phyloP scores from a whole-genome alignment of 2,113 vertebrate genomes.

The Notothenia coriiceps region DNA sequence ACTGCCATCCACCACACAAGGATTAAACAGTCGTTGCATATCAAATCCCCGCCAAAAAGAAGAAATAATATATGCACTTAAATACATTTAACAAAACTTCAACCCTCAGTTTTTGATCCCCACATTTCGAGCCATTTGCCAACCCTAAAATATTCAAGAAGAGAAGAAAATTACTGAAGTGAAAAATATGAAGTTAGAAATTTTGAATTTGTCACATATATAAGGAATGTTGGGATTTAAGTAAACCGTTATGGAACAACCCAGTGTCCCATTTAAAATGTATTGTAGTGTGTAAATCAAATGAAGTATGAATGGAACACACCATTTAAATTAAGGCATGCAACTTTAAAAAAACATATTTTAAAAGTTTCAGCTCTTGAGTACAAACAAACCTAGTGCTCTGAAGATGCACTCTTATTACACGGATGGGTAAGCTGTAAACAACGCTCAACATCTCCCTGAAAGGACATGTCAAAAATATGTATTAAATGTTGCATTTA shows the following conservation, averaged over 20 bases:
- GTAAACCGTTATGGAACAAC: background rate
- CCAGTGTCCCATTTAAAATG: slow-evolving; percentile 10
- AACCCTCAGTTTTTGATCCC: slow-evolving; percentile 60
- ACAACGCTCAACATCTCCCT: slow-evolving; percentile 6
- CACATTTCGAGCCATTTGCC: slow-evolving; percentile 59
- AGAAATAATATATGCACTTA: slow-evolving; percentile 76
- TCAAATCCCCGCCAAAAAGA: slow-evolving; percentile 65
- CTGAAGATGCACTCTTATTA: background rate
- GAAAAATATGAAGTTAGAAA: slow-evolving; percentile 1
- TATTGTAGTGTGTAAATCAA: slow-evolving; percentile 26
- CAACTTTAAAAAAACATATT: background rate
- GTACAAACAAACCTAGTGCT: background rate
- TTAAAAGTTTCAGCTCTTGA: slow-evolving; percentile 5
- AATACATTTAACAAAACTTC: slow-evolving; percentile 73
- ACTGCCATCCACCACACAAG: slow-evolving; percentile 75
- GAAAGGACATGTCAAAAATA: slow-evolving; percentile 27
- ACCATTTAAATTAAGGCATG: background rate
- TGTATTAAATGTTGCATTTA: slow-evolving; percentile 39
- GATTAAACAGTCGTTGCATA: slow-evolving; percentile 69
- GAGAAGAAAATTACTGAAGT: slow-evolving; percentile 26
- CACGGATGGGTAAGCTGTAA: background rate
- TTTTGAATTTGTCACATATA: slow-evolving; percentile 52
- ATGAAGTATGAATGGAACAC: background rate
- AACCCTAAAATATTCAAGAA: slow-evolving; percentile 66
- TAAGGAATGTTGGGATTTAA: slow-evolving; percentile 52